phyloP scores from a whole-genome alignment of 1,140 invertebrate species.

The Apis laboriosa region DNA sequence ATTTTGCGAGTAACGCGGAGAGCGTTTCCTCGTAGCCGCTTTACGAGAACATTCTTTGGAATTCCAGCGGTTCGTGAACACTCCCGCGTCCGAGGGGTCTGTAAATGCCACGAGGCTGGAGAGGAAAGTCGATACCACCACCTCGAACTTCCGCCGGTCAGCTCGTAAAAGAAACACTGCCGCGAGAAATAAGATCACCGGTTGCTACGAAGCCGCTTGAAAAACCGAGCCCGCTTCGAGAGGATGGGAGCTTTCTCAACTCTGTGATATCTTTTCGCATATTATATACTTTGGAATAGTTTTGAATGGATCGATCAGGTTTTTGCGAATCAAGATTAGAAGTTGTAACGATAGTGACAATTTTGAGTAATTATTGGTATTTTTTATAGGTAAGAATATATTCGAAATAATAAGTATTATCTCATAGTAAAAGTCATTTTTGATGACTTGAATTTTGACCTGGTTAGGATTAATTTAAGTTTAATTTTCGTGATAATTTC shows the following conservation, averaged over 20 bases:
- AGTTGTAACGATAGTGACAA: too few relatives aligned
- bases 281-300: too few relatives aligned
- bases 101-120: conserved; percentile 35
- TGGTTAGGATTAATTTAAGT: too few relatives aligned
- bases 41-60: conserved; percentile 43
- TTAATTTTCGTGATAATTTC: too few relatives aligned
- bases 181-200: conserved; percentile 31
- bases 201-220: neutral
- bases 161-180: conserved; percentile 46
- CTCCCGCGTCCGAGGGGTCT: conserved; percentile 16
- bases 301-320: too few relatives aligned
- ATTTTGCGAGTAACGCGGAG: conserved; percentile 32
- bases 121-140: conserved; percentile 43
- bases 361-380: too few relatives aligned
- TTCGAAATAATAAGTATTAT: too few relatives aligned
- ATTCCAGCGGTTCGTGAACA: conserved; percentile 33
- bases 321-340: too few relatives aligned
- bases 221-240: neutral
- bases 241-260: neutral
- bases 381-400: too few relatives aligned
- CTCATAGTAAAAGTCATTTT: too few relatives aligned
- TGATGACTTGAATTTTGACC: too few relatives aligned
- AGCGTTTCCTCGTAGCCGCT: conserved; percentile 43
- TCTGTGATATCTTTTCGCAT: too few relatives aligned
- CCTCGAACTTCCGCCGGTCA: conserved; percentile 28